Evolutionary conservation across 2,888 invertebrate genomes (phyloP), one percentile per base, ranked within the genome.

Genomic region (Halocaridina rubra): DNA sequence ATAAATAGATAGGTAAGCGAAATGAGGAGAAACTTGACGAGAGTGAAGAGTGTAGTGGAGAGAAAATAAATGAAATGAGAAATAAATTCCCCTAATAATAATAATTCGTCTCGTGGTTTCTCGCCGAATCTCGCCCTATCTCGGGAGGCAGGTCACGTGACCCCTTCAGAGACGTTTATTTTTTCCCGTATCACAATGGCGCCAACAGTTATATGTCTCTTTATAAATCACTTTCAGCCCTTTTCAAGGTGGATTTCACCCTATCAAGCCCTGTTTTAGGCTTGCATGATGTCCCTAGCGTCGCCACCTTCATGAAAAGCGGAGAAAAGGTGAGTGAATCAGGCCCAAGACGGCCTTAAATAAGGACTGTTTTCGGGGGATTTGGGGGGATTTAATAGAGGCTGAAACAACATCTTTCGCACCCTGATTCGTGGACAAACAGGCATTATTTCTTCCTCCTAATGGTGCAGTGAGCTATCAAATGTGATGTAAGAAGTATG

Each of bases 121-220:
- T 86, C 86, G 86, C 71, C 46, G 69, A 71, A 27, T 85, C 87
- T 85, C 87, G 85, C 81, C 29, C 27, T 24, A 16, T 86, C 79
- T 84, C 86, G 80, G 78, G n/a, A n/a, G 8, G 79, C 32, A 13
- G 79, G 72, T 87, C 87, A 87, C 87, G 87, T 87, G 87, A 87
- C 85, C 85, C 81, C n/a, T n/a, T 61, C 39, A 86, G 86, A 87
- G 87, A 87, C 85, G 87, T 87, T 87, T 87, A 87, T 87, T 87
- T 87, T 86, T 85, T 81, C 87, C 81, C 75, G n/a, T n/a, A 75
- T 82, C 85, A 85, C 82, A 87, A 87, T 87, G 87, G 87, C 87
- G 87, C 87, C 87, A 87, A 87, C 80, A 82, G 82, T 81, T 87
- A 85, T 82, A 85, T 87, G 87, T 87, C 75, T 79, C 80, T 72